A percentile compares a stretch with the other conserved stretches of the same genome.
Evolutionary conservation across 2,888 invertebrate species (phyloP).

Genomic region (Philonicus albiceps): DNA sequence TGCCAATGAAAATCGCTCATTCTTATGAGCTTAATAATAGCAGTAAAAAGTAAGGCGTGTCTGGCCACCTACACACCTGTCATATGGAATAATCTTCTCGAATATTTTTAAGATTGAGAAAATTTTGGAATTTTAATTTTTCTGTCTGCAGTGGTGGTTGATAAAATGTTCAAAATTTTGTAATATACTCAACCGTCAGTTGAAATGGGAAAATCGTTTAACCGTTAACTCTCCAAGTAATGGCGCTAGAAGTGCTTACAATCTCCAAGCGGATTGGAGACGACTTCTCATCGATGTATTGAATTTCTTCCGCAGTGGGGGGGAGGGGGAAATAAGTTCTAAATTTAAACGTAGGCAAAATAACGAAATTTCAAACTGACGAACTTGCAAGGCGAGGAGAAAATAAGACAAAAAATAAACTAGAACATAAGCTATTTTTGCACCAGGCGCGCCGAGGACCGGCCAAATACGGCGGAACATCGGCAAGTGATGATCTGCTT

Average conservation of each 20-base stretch:
- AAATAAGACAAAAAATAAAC: not conserved
- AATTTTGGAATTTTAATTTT: not conserved
- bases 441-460: not conserved
- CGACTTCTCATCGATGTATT: not conserved
- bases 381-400: not conserved
- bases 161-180: too few relatives aligned
- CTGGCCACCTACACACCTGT: not conserved
- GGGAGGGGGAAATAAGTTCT: not conserved
- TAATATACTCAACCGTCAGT: too few relatives aligned
- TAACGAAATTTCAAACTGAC: slow-evolving; percentile 1
- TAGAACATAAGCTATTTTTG: slow-evolving; percentile 32
- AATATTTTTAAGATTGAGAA: not conserved
- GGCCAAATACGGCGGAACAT: slow-evolving; percentile 40
- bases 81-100: not conserved
- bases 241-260: not conserved
- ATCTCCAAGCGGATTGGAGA: not conserved
- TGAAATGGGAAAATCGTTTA: not conserved
- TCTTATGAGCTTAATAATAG: not conserved
- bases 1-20: not conserved
- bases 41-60: not conserved
- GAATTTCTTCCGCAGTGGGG: not conserved
- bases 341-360: not conserved
- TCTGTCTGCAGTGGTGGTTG: too few relatives aligned
- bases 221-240: not conserved
- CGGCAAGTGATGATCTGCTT: not conserved